Percentiles rank a stretch among this genome's conserved stretches.
These are phyloP conservation scores for Pogoniulus pusillus DNA, from an alignment of 2,797 vertebrate genomes.

Conservation along the genomic window DNA sequence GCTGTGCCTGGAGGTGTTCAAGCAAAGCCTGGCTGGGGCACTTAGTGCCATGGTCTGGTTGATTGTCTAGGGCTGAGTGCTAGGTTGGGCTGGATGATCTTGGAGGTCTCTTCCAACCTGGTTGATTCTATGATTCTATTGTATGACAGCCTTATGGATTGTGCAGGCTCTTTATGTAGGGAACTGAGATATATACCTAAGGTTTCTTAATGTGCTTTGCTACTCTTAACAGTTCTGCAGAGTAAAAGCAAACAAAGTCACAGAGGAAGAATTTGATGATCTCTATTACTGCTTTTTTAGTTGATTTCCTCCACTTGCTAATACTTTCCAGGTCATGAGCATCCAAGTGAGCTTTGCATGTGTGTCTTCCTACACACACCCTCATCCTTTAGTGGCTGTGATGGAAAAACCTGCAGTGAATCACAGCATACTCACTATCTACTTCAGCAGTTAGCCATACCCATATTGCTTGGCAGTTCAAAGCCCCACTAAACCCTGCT, in stretches of 20 bases:
- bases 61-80: too few species aligned
- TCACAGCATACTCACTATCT: background rate
- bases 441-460: background rate
- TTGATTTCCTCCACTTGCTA: slow-evolving; percentile 25
- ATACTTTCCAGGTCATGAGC: slow-evolving; percentile 8
- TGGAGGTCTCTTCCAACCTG: too few species aligned
- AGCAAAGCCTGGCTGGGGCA: too few species aligned
- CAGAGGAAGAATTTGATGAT: background rate
- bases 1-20: too few species aligned
- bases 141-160: background rate
- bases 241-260: too few species aligned
- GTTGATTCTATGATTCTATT: too few species aligned
- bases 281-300: background rate
- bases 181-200: background rate
- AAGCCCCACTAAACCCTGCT: background rate
- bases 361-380: background rate
- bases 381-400: slow-evolving; percentile 5
- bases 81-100: too few species aligned
- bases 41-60: too few species aligned
- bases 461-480: background rate
- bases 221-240: background rate
- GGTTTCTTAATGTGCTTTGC: background rate
- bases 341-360: background rate
- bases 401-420: slow-evolving; percentile 12
- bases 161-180: background rate